Evolutionary conservation across 2,797 vertebrate genomes (phyloP).

Genomic region (Mormyrus hasselquistii): DNA sequence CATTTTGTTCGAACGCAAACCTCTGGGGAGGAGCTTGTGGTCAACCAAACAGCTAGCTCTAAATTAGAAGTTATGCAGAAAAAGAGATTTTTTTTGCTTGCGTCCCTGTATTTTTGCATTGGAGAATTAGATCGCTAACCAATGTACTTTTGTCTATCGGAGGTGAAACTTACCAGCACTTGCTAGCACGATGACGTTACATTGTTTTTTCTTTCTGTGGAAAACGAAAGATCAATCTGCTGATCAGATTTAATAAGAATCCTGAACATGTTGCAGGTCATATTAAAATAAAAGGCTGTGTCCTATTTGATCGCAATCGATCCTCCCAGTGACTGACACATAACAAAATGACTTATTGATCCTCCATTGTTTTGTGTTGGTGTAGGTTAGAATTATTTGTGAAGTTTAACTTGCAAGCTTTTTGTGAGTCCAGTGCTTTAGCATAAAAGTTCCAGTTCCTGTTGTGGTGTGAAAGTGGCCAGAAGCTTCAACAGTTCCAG

Average conservation of each 20-base stretch:
- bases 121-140: neutral
- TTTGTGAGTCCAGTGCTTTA: neutral
- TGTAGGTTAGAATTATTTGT: neutral
- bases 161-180: neutral
- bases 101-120: neutral
- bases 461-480: neutral
- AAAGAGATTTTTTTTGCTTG: neutral
- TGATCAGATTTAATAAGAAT: neutral
- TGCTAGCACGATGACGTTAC: neutral
- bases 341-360: neutral
- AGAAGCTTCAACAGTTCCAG: neutral
- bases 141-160: neutral
- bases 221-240: neutral
- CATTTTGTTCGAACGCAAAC: neutral
- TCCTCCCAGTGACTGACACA: neutral
- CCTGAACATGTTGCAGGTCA: neutral
- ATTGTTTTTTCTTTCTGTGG: neutral
- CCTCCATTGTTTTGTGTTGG: neutral
- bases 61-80: neutral
- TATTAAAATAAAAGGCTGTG: neutral
- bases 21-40: neutral
- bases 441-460: neutral
- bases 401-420: neutral
- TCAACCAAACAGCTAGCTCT: neutral
- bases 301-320: neutral